Evolutionary conservation across 2,888 invertebrate species (phyloP).

Genomic region (Polyploca ridens): DNA sequence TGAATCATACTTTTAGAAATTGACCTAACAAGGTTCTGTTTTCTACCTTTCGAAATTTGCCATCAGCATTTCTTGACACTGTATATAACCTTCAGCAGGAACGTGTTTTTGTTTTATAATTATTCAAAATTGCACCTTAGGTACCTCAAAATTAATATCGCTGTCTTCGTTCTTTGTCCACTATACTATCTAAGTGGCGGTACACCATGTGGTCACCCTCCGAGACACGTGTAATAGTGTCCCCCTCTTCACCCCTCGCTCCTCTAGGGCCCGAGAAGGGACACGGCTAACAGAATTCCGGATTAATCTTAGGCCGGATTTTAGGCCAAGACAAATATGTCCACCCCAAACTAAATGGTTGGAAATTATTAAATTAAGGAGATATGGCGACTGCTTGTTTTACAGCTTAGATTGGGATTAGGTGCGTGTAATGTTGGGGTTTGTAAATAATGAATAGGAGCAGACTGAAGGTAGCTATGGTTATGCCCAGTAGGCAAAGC

Average conservation of each 20-base stretch:
- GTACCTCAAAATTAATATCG: conserved; percentile 36
- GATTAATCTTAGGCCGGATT: conserved; percentile 78
- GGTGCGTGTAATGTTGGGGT: conserved; percentile 6
- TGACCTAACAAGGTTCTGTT: no score
- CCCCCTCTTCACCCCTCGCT: conserved; percentile 30
- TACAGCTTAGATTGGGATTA: conserved; percentile 28
- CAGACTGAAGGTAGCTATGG: not conserved
- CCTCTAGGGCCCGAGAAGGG: conserved; percentile 39
- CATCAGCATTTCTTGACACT: no score
- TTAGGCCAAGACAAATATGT: conserved; percentile 79
- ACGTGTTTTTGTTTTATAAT: no score
- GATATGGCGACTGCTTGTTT: conserved; percentile 58
- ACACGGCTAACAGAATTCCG: conserved; percentile 70
- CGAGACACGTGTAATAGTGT: conserved; percentile 40
- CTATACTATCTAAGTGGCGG: conserved; percentile 47
- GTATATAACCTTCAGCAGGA: no score
- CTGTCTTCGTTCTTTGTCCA: conserved; percentile 30
- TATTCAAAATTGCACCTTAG: conserved; percentile 14
- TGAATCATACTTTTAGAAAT: no score
- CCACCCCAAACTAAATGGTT: conserved; percentile 68
- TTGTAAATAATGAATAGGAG: not conserved
- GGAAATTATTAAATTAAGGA: conserved; percentile 80
- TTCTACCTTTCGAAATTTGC: no score
- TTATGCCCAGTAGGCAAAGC: not conserved
- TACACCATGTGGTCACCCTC: conserved; percentile 44